Conservation (phyloP, 92 coral and sea anemone genomes). For the Umimayanthus chanpuru region DNA sequence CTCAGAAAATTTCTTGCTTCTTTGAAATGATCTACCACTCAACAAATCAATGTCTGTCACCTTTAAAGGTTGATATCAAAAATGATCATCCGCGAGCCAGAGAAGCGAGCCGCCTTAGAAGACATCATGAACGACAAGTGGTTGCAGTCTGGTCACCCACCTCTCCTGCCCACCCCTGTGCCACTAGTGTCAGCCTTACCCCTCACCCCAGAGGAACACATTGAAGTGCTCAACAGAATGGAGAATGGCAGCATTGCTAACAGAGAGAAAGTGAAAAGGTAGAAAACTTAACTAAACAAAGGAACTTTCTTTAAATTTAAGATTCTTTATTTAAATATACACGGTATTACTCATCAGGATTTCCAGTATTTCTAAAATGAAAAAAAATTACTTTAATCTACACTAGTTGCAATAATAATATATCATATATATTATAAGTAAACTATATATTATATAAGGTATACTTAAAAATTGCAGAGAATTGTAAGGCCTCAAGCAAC, state of each 20-base stretch:
- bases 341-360: too few species aligned
- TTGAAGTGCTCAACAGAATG: conserved; percentile 76
- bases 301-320: too few species aligned
- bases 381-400: too few species aligned
- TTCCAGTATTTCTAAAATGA: too few species aligned
- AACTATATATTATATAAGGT: too few species aligned
- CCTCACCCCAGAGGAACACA: conserved; percentile 87
- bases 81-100: conserved; percentile 93
- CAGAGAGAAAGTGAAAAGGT: conserved; percentile 83
- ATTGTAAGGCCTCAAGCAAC: too few species aligned
- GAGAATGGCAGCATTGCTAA: conserved; percentile 86
- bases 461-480: too few species aligned
- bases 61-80: conserved; percentile 76
- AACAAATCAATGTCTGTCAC: neutral
- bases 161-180: conserved; percentile 77
- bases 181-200: conserved; percentile 90
- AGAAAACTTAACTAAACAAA: neutral
- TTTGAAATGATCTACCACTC: neutral
- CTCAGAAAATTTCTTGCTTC: neutral
- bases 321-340: too few species aligned
- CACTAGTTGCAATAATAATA: too few species aligned
- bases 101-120: conserved; percentile 71
- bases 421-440: too few species aligned
- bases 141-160: conserved; percentile 83
- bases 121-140: conserved; percentile 90